These are phyloP conservation scores for Ennomos quercinarius DNA, from an alignment of 2,888 invertebrate species.

Conservation along the genomic window DNA sequence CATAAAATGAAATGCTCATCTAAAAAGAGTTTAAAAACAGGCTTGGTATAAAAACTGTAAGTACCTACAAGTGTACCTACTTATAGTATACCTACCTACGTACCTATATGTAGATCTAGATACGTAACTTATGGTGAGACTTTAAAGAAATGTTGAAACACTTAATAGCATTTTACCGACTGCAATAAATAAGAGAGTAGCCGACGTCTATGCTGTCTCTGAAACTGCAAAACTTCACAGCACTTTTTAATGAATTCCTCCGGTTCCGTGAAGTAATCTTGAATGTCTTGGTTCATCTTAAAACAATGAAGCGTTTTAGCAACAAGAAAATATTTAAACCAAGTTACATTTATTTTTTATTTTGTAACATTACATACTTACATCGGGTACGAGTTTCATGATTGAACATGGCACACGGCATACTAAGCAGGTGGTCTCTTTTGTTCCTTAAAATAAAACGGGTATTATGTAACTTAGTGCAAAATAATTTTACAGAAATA, in stretches of 20 bases:
- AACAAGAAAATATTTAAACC: neutral
- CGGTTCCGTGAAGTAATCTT: conserved; percentile 82
- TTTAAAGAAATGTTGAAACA: no score
- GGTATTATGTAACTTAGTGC: neutral
- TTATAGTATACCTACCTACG: no score
- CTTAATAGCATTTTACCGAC: conserved; percentile 60
- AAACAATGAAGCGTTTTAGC: conserved; percentile 36
- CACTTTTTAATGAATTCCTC: conserved; percentile 79
- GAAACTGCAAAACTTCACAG: conserved; percentile 79
- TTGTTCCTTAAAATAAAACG: conserved; percentile 59
- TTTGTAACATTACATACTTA: conserved; percentile 47
- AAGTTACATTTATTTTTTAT: neutral
- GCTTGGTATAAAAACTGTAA: conserved; percentile 6
- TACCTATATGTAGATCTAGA: no score
- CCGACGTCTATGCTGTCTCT: conserved; percentile 77
- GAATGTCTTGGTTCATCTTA: conserved; percentile 81
- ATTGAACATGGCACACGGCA: conserved; percentile 76
- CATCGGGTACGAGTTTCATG: conserved; percentile 79
- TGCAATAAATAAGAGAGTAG: conserved; percentile 78
- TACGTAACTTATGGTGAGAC: no score
- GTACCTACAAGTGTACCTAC: no score
- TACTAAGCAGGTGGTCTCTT: conserved; percentile 75
- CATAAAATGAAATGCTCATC: no score
- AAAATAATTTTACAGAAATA: conserved; percentile 10
- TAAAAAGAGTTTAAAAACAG: conserved; percentile 5